Evolutionary conservation across 35 echinoderm and acorn worm species (phyloP), one percentile per base, ranked within the genome.

Genomic region (Eucidaris tribuloides): DNA sequence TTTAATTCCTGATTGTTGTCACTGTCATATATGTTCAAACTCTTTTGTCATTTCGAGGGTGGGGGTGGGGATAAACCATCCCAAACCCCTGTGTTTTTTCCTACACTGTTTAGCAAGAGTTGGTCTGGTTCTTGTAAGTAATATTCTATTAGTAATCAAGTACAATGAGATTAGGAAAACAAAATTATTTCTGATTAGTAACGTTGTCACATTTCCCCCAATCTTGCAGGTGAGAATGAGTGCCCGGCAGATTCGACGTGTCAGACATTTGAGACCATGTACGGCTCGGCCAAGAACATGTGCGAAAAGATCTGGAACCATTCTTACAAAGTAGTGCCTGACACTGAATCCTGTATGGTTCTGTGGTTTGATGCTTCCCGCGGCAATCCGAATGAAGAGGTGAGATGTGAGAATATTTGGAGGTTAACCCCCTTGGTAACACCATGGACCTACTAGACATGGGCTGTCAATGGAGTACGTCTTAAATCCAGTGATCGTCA

Each of bases 231-330:
- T 43, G 46, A 78, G 7, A 92, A 92, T 84, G 45, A 76, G 30
- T 99, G 96, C 86, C 96, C 96, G 22, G 72, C 64, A 9, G 89
- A 60, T 52, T 27, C 54, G 0, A 64, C 46, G 0, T 99, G 96
- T 65, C 63, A 52, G 24, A 93, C 83, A 3, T 90, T 99, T 38
- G 29, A 83, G 60, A 72, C 89, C 18, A 79, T 46, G 3, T 99
- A 87, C 52, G 65, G 79, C 20, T 87, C 84, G 6, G 86, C 96
- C 13, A 54, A 81, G 27, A 87, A 91, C 42, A 90, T 99, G 65
- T 99, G 96, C 46, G 23, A 90, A 40, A 90, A 90, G 24, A 42
- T 93, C 29, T 99, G 96, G 96, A 84, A 83, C 22, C 78, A 84
- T 41, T 90, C 90, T 0, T 99, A 87, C 39, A 76, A 89, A 2